These are phyloP conservation scores for Agriopis marginaria DNA, from an alignment of 2,888 invertebrate genomes.

Conservation along the genomic window DNA sequence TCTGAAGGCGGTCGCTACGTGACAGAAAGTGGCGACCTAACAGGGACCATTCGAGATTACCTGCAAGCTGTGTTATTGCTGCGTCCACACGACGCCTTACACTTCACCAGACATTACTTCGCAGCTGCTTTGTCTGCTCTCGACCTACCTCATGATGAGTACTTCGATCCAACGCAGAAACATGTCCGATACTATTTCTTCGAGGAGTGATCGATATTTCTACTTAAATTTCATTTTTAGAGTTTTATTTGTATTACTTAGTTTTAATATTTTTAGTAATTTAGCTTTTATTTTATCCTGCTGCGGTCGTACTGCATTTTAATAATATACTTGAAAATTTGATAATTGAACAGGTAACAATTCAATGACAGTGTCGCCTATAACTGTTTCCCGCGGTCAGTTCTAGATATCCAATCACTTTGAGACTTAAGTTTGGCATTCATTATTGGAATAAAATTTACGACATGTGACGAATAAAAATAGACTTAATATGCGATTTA, in stretches of 20 bases:
- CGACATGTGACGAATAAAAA: too few species aligned
- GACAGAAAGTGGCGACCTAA: constrained; percentile 85
- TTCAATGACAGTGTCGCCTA: too few species aligned
- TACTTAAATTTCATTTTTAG: constrained; percentile 10
- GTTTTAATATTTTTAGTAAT: not conserved
- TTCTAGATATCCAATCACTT: too few species aligned
- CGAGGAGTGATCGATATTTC: constrained; percentile 62
- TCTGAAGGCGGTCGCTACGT: constrained; percentile 86
- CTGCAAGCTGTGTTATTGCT: constrained; percentile 86
- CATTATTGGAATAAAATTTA: too few species aligned
- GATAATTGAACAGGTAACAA: too few species aligned
- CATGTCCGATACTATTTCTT: constrained; percentile 79
- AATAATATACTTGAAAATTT: too few species aligned
- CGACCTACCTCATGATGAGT: constrained; percentile 80
- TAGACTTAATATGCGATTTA: too few species aligned
- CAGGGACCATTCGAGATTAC: constrained; percentile 86
- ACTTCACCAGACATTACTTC: constrained; percentile 87
- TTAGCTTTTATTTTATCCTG: not conserved
- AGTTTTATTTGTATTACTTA: not conserved
- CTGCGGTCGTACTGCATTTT: not conserved
- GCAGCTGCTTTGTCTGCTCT: constrained; percentile 76
- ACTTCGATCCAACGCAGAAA: constrained; percentile 73
- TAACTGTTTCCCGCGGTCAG: too few species aligned
- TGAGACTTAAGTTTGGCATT: too few species aligned
- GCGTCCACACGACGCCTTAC: constrained; percentile 84